Percentiles rank a stretch among this genome's conserved stretches.
Evolutionary conservation across 2,888 invertebrate genomes (phyloP).

Genomic region (Plusia festucae): DNA sequence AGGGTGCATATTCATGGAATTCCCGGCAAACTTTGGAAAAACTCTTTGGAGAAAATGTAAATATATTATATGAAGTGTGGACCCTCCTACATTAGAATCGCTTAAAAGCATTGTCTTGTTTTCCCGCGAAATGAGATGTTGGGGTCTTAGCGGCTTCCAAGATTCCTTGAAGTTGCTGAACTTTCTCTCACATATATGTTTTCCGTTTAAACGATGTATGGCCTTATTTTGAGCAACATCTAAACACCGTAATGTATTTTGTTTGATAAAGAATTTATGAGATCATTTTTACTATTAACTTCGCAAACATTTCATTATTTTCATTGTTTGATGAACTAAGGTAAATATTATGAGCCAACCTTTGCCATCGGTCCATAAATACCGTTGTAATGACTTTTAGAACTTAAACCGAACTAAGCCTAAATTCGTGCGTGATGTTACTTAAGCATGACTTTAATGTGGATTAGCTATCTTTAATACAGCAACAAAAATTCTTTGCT

Average conservation of each 20-base stretch:
- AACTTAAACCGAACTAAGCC: too few relatives aligned
- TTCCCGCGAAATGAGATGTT: constrained; percentile 73
- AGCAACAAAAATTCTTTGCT: too few relatives aligned
- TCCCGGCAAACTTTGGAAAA: constrained; percentile 64
- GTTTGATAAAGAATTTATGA: constrained; percentile 36
- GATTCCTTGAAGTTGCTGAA: constrained; percentile 68
- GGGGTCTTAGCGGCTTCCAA: constrained; percentile 65
- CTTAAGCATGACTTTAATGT: too few relatives aligned
- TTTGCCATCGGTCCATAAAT: too few relatives aligned
- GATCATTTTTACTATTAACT: neutral
- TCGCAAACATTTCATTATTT: too few relatives aligned
- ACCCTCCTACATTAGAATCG: constrained; percentile 79
- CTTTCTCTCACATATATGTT: constrained; percentile 62
- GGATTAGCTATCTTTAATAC: too few relatives aligned
- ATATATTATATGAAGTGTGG: constrained; percentile 77
- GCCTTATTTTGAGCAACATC: constrained; percentile 50
- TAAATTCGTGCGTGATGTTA: too few relatives aligned
- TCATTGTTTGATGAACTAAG: too few relatives aligned
- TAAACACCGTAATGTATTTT: constrained; percentile 17
- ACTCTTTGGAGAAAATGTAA: constrained; percentile 67
- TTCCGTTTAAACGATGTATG: constrained; percentile 51
- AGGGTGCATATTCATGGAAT: constrained; percentile 67
- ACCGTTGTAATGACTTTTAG: too few relatives aligned
- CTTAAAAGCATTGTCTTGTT: constrained; percentile 88
- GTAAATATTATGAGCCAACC: too few relatives aligned